These are phyloP conservation scores for Burhinus oedicnemus DNA, from an alignment of 2,113 vertebrate species.

Conservation along the genomic window DNA sequence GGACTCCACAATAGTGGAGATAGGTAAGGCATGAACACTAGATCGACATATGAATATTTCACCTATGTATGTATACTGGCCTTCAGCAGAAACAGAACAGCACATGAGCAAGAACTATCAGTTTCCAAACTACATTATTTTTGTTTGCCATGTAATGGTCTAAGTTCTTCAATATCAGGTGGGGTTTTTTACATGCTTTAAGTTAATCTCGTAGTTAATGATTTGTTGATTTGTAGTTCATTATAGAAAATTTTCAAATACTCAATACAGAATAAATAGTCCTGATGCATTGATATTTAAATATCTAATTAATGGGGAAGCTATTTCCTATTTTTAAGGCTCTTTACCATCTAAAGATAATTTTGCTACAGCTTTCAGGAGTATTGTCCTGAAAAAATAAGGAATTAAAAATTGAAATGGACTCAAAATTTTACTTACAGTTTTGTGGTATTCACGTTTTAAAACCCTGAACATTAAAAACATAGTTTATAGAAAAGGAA, in stretches of 20 bases:
- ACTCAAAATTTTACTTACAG: background rate
- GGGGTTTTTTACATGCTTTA: accelerated
- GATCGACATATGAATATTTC: background rate
- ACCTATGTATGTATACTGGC: background rate
- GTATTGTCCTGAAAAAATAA: background rate
- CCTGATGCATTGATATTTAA: background rate
- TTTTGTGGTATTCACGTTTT: background rate
- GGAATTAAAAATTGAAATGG: background rate
- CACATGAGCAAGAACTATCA: background rate
- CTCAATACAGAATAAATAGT: background rate
- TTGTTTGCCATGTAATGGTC: background rate
- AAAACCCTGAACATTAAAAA: background rate
- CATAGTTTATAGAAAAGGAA: background rate
- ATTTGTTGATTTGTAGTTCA: background rate
- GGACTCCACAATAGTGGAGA: no score
- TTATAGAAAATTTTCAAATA: background rate
- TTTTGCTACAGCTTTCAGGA: background rate
- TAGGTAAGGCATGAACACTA: background rate
- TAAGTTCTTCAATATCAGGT: background rate
- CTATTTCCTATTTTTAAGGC: background rate
- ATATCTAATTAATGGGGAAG: background rate
- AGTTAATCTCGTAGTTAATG: background rate
- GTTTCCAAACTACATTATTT: background rate
- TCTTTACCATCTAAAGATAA: background rate
- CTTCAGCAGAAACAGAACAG: background rate